phyloP scores from a whole-genome alignment of 2,888 invertebrate species.

The Prenolepis imparis region DNA sequence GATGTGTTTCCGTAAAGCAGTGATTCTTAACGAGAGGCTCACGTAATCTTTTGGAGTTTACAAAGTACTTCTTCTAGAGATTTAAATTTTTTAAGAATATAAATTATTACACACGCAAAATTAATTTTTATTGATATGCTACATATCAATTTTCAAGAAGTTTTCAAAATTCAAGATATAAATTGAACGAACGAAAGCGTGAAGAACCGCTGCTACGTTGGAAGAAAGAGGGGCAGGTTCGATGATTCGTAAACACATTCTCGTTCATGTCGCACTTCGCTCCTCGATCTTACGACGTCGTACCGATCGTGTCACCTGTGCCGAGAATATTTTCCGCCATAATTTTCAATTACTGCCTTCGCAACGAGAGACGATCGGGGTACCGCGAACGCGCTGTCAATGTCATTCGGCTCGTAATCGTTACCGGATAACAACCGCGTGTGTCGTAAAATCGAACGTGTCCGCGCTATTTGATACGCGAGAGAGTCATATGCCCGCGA shows the following conservation, averaged over 20 bases:
- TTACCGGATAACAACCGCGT: conserved; percentile 50
- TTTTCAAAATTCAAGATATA: not conserved
- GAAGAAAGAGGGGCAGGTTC: conserved; percentile 34
- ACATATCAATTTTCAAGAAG: not conserved
- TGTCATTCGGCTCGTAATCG: conserved; percentile 54
- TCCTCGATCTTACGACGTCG: conserved; percentile 49
- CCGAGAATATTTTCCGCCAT: conserved; percentile 49
- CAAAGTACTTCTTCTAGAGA: not conserved
- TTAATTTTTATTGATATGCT: not conserved
- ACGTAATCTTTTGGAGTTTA: not conserved
- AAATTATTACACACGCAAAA: not conserved
- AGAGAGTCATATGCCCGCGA: conserved; percentile 22
- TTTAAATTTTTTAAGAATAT: not conserved
- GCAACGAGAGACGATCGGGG: conserved; percentile 29
- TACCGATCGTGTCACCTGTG: conserved; percentile 40
- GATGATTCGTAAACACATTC: conserved; percentile 49
- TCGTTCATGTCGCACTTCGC: not conserved
- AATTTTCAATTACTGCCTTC: conserved; percentile 70
- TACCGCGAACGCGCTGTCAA: conserved; percentile 25
- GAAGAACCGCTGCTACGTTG: not conserved
- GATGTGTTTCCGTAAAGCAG: conserved; percentile 21
- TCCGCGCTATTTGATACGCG: conserved; percentile 50
- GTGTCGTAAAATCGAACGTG: conserved; percentile 58
- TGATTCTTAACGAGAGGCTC: conserved; percentile 21
- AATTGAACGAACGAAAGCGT: not conserved